These are phyloP conservation scores for Pseudolaguvia tuberculata DNA, from an alignment of 2,113 vertebrate species.

Conservation along the genomic window DNA sequence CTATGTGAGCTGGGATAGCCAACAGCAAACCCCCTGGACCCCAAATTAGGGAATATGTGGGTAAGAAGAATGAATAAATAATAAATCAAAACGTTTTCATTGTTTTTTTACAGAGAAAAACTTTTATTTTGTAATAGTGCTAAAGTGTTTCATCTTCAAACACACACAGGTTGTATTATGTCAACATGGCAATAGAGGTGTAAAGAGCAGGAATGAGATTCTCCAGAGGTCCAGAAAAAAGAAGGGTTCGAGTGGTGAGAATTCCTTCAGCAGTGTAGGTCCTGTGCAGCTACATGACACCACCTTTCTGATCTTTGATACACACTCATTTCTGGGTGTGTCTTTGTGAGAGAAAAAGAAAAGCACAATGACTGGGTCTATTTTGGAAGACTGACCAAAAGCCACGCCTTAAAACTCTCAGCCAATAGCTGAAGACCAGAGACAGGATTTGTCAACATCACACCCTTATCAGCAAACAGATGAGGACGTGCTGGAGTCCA, in stretches of 20 bases:
- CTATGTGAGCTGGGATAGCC: no score
- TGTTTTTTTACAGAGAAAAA: no score
- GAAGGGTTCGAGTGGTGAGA: background rate
- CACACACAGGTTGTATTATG: background rate
- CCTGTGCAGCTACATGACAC: background rate
- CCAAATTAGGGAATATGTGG: no score
- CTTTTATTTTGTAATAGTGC: no score
- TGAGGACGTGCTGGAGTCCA: conserved; percentile 11
- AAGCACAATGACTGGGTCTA: background rate
- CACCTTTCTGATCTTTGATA: background rate
- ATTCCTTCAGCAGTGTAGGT: background rate
- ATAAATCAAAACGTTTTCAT: no score
- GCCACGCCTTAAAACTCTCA: conserved; percentile 3
- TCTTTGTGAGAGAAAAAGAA: background rate
- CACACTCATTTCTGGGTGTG: background rate
- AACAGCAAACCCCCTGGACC: no score
- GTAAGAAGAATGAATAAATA: no score
- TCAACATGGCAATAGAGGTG: background rate
- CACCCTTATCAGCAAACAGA: conserved; percentile 35
- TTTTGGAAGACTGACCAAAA: background rate
- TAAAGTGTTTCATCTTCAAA: background rate
- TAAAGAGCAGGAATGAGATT: background rate
- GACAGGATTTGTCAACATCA: conserved; percentile 27
- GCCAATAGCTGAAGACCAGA: conserved; percentile 12
- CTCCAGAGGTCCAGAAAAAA: background rate